Evolutionary conservation across 2,113 vertebrate genomes (phyloP), one percentile per base, ranked within the genome.

Genomic region (Pollachius pollachius): DNA sequence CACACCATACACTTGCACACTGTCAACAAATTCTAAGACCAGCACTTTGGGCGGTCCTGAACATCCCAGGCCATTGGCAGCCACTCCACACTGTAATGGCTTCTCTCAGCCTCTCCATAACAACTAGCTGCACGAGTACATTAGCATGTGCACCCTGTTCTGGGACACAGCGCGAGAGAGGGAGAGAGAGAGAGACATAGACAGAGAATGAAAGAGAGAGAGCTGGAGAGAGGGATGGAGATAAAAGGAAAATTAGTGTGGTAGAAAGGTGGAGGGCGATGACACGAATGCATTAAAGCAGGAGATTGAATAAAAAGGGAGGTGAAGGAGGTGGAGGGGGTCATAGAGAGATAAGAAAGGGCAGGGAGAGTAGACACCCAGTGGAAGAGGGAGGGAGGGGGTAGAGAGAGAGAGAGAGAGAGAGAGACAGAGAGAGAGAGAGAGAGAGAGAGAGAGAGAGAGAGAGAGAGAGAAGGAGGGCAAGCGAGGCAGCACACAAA

Each of bases 11-110:
- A 15, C n/a, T 12, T 60, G 18, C 11, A 18, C 19, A 21, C 59
- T 12, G 19, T 19, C 71, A 70, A 80, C 34, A 12, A 72, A 77
- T 41, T 62, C 79, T 64, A 74, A 74, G 81, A 69, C 41, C 75
- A 85, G 65, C 64, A 67, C 58, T 74, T 4, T 63, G 59, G 63
- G 19, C 73, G 27, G 76, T 78, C 80, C 71, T 71, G 78, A 63
- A 81, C 15, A 74, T 81, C 79, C 80, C 61, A 62, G 59, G 59
- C 72, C n/a, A 68, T 72, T 74, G 74, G 76, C 78, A 83, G 78
- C 54, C 78, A 65, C 69, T 54, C 52, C 71, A 37, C 62, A 67
- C 69, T 68, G 77, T 87, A 89, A 87, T 82, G 66, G 77, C 74
- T 72, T 74, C 72, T 73, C 77, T 81, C 69, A 67, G 71, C 78